Percentiles rank a stretch among this genome's conserved stretches.
These are phyloP conservation scores for Salvelinus alpinus DNA, from an alignment of 2,113 vertebrate genomes.

Conservation along the genomic window DNA sequence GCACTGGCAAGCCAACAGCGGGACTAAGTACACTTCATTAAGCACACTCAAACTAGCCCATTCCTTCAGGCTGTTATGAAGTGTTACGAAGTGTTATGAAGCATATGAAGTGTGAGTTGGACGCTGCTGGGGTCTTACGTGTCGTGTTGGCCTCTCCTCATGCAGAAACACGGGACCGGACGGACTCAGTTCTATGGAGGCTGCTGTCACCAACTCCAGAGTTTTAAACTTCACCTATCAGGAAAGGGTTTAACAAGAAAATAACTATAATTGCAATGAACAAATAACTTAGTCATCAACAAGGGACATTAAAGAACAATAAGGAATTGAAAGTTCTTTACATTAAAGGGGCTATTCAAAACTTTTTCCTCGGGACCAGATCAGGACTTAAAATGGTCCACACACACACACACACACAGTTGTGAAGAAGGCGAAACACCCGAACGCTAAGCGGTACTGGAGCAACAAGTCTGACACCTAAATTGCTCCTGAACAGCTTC, in stretches of 20 bases:
- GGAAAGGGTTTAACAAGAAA: neutral
- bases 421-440: no score
- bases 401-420: no score
- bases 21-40: neutral
- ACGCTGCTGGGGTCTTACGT: slow-evolving; percentile 63
- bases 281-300: no score
- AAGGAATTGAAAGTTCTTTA: no score
- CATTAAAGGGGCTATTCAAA: no score
- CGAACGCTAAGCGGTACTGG: no score
- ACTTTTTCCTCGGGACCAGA: no score
- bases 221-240: slow-evolving; percentile 69
- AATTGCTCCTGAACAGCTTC: no score
- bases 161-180: slow-evolving; percentile 67
- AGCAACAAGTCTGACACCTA: no score
- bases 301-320: no score
- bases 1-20: neutral
- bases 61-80: neutral
- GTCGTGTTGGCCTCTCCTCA: slow-evolving; percentile 62
- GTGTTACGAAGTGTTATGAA: neutral
- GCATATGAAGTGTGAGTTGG: neutral
- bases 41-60: neutral
- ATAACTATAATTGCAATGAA: neutral
- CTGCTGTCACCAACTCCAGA: slow-evolving; percentile 62
- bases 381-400: no score
- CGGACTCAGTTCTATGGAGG: slow-evolving; percentile 59